Evolutionary conservation across 2,888 invertebrate genomes (phyloP).

Genomic region (Ethmia dodecea): DNA sequence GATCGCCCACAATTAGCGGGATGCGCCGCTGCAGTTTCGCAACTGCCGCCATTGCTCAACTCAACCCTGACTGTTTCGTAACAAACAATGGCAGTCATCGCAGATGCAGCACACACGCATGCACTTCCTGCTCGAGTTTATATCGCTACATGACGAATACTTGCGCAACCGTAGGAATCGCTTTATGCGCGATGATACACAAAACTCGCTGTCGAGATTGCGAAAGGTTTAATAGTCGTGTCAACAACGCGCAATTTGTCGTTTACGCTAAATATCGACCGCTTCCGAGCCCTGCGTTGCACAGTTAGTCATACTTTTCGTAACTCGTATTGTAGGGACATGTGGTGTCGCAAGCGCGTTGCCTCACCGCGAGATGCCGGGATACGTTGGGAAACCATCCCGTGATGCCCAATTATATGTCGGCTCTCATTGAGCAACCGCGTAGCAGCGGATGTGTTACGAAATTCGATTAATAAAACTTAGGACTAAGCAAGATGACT

Average conservation of each 20-base stretch:
- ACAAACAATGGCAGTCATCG: conserved; percentile 65
- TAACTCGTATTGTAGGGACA: conserved; percentile 74
- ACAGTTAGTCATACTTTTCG: conserved; percentile 69
- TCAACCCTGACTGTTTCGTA: conserved; percentile 75
- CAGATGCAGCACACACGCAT: conserved; percentile 73
- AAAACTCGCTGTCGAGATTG: conserved; percentile 44
- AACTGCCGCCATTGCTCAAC: conserved; percentile 65
- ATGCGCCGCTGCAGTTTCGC: conserved; percentile 61
- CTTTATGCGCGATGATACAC: conserved; percentile 47
- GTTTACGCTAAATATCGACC: conserved; percentile 33
- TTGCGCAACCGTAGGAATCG: conserved; percentile 64
- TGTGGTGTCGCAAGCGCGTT: conserved; percentile 67
- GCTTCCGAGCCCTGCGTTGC: conserved; percentile 43
- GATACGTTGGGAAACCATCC: conserved; percentile 76
- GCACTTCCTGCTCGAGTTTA: conserved; percentile 72
- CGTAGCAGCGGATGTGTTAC: conserved; percentile 46
- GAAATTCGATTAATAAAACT: conserved; percentile 49
- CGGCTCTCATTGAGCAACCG: conserved; percentile 51
- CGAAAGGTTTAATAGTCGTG: conserved; percentile 49
- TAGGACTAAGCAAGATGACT: conserved; percentile 16
- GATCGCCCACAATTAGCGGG: conserved; percentile 69
- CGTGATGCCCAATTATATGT: conserved; percentile 68
- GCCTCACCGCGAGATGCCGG: conserved; percentile 68
- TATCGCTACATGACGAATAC: conserved; percentile 52
- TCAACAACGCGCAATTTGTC: conserved; percentile 41